These are phyloP conservation scores for Etheostoma perlongum DNA, from an alignment of 2,797 vertebrate species.

Conservation along the genomic window DNA sequence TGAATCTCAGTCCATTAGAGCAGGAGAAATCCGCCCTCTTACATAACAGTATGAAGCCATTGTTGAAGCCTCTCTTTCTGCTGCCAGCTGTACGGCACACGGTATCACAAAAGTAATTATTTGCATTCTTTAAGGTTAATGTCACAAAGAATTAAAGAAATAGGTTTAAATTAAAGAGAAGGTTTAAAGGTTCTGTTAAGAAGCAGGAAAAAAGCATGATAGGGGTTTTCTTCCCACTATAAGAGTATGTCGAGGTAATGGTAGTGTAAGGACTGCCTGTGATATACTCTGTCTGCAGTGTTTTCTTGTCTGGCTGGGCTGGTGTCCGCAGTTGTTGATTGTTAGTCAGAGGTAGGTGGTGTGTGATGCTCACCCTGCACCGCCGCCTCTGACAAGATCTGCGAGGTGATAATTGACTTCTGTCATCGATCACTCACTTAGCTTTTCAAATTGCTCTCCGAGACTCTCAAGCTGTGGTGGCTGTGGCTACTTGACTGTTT, in stretches of 20 bases:
- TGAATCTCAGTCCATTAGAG: conserved; percentile 62
- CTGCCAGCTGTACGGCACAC: conserved; percentile 19
- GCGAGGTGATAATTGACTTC: conserved; percentile 82
- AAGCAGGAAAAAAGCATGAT: neutral
- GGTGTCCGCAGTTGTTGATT: conserved; percentile 48
- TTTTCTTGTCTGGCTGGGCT: conserved; percentile 35
- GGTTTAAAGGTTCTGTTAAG: neutral
- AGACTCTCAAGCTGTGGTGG: conserved; percentile 53
- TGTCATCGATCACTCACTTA: conserved; percentile 80
- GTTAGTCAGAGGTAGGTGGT: conserved; percentile 57
- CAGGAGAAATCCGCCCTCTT: conserved; percentile 58
- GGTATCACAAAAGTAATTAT: conserved; percentile 30
- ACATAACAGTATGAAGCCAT: conserved; percentile 56
- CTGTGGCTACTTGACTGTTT: conserved; percentile 52
- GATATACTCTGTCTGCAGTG: conserved; percentile 16
- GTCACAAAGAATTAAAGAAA: neutral
- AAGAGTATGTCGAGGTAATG: conserved; percentile 30
- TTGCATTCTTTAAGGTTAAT: conserved; percentile 16
- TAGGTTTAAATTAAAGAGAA: too few relatives aligned
- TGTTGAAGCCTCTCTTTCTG: conserved; percentile 33
- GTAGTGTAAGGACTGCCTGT: conserved; percentile 9
- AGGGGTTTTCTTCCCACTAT: neutral
- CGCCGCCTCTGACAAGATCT: conserved; percentile 65
- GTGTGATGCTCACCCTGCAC: conserved; percentile 58
- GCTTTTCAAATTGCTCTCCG: conserved; percentile 69